Evolutionary conservation across 2,797 vertebrate species (phyloP), one percentile per base, ranked within the genome.

Genomic region (Chelonia mydas): DNA sequence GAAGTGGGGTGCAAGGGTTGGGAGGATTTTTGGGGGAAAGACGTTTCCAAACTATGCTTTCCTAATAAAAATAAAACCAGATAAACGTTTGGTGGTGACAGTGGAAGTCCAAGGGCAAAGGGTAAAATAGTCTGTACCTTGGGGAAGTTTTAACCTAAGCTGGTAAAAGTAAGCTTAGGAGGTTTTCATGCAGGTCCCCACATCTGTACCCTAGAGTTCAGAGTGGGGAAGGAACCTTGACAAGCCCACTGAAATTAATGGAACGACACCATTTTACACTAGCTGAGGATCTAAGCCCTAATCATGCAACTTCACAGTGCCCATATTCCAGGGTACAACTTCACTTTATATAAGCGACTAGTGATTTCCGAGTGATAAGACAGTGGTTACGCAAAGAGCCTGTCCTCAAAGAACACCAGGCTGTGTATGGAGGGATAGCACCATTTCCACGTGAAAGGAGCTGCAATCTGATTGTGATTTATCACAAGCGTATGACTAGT

Each of bases 241-340:
- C 41, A 41, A 41, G 41, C 81, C 77, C 59, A 51, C 15, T 49
- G 37, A 17, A 25, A 85, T 7, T 11, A 15, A 59, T 8, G 4
- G 41, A 61, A 41, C 33, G 17, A 31, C 0, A 1, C 28, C 1
- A 5, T 47, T 41, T 53, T 16, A 6, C 19, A 49, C 49, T 37
- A 91, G 47, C 41, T 28, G 9, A 84, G 11, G 89, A 88, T 55
- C 33, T 72, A 80, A 31, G 33, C n/a, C 12, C 50, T 47, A 49
- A 49, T 7, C 45, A 16, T 31, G 74, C 25, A 49, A 25, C 25
- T 77, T 77, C 74, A 49, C 13, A 28, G 27, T 7, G 25, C 45
- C 27, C 11, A 23, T 41, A 21, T 72, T 72, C 17, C 10, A 72
- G 37, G 37, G n/a, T 23, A 37, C 68, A 72, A 41, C 68, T 41